Percentiles rank a stretch among this genome's conserved stretches.
These are phyloP conservation scores for Sminthurides bifidus DNA, from an alignment of 1,140 invertebrate species.

Conservation along the genomic window DNA sequence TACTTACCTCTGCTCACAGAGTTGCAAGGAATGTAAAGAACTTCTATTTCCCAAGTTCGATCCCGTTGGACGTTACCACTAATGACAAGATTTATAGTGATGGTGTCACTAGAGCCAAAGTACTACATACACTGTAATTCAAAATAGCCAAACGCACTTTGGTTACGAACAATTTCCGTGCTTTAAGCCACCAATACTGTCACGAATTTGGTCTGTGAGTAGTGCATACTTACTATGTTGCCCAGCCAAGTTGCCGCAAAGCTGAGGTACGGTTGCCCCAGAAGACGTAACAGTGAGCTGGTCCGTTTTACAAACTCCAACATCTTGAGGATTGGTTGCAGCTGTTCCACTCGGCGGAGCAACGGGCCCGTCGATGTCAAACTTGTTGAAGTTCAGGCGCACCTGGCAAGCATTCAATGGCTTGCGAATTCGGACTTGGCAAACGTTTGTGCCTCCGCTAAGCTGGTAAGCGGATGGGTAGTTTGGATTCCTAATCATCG, in stretches of 20 bases:
- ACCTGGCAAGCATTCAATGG: not conserved
- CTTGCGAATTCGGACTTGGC: slow-evolving; percentile 11
- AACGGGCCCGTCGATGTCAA: not conserved
- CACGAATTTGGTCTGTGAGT: not conserved
- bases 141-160: not conserved
- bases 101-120: slow-evolving; percentile 28
- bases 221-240: slow-evolving; percentile 21
- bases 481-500: slow-evolving; percentile 26
- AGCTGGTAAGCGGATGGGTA: slow-evolving; percentile 24
- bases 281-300: slow-evolving; percentile 20
- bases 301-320: slow-evolving; percentile 28
- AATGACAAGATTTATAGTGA: slow-evolving; percentile 24
- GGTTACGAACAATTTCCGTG: not conserved
- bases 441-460: slow-evolving; percentile 18
- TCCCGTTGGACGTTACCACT: slow-evolving; percentile 18
- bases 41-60: slow-evolving; percentile 29
- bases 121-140: slow-evolving; percentile 23
- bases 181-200: not conserved
- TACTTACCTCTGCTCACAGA: slow-evolving; percentile 18
- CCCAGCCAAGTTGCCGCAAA: slow-evolving; percentile 25
- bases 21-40: slow-evolving; percentile 24
- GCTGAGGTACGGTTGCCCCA: slow-evolving; percentile 15
- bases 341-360: not conserved
- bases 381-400: not conserved
- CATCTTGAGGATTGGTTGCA: slow-evolving; percentile 9